Evolutionary conservation across 2,888 invertebrate genomes (phyloP).

Genomic region (Zaprionus lineosus): DNA sequence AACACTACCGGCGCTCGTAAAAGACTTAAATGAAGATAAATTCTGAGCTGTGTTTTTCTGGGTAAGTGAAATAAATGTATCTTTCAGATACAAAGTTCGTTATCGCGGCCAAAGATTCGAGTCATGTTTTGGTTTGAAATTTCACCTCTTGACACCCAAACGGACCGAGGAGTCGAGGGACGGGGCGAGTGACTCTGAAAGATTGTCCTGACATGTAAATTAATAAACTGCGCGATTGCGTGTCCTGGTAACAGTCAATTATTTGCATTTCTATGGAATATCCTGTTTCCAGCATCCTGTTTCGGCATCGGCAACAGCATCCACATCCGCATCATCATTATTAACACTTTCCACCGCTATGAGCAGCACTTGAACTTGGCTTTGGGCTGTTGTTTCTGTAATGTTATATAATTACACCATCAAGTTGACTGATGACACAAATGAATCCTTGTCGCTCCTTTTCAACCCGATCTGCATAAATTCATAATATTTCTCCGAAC

Average conservation of each 20-base stretch:
- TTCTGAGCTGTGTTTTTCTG: conserved; percentile 38
- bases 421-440: conserved; percentile 83
- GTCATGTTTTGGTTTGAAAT: conserved; percentile 65
- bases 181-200: conserved; percentile 3
- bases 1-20: conserved; percentile 24
- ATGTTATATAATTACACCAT: conserved; percentile 82
- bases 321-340: conserved; percentile 64
- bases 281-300: conserved; percentile 74
- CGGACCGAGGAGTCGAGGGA: neutral
- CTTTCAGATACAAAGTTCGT: conserved; percentile 14
- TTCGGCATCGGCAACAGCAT: conserved; percentile 35
- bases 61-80: conserved; percentile 15
- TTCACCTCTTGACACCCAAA: conserved; percentile 63
- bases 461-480: conserved; percentile 77
- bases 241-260: conserved; percentile 61
- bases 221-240: conserved; percentile 63
- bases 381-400: conserved; percentile 54
- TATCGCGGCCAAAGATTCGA: conserved; percentile 7
- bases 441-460: conserved; percentile 81
- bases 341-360: conserved; percentile 66
- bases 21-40: conserved; percentile 70
- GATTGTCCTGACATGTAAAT: conserved; percentile 70
- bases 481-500: conserved; percentile 71
- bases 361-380: conserved; percentile 65
- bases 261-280: conserved; percentile 51